Percentiles rank a stretch among this genome's conserved stretches.
These are phyloP conservation scores for Stegophylla sp. DNA, from an alignment of 2,888 invertebrate genomes.

Conservation along the genomic window DNA sequence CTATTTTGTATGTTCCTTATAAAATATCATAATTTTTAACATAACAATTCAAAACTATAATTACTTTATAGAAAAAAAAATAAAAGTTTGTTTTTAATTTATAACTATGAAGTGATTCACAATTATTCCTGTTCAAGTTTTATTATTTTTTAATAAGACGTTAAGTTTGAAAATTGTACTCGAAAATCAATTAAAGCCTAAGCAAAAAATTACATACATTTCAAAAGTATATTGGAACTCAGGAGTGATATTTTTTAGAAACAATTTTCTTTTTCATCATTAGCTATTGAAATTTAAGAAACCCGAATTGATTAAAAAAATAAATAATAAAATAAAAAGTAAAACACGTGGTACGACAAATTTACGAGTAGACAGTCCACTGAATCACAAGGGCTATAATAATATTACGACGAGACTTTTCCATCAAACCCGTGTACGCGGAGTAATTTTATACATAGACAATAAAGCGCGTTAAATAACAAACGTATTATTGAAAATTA, in stretches of 20 bases:
- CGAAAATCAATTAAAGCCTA: background rate
- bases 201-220: background rate
- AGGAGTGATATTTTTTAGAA: background rate
- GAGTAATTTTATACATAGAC: background rate
- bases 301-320: conserved; percentile 2
- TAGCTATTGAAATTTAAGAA: background rate
- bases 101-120: too few relatives aligned
- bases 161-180: background rate
- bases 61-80: too few relatives aligned
- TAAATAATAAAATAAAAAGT: too few relatives aligned
- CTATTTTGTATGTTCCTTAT: background rate
- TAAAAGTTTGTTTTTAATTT: too few relatives aligned
- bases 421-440: background rate
- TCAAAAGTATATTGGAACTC: background rate
- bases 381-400: background rate
- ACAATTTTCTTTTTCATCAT: background rate
- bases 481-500: background rate
- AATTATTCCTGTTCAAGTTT: too few relatives aligned
- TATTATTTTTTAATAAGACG: too few relatives aligned
- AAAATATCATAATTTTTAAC: too few relatives aligned
- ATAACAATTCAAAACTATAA: too few relatives aligned
- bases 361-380: background rate
- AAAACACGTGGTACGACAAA: background rate
- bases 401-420: background rate
- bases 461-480: background rate